phyloP scores from a whole-genome alignment of 53 echinoderm and acorn worm genomes.

The Henricia sp. region DNA sequence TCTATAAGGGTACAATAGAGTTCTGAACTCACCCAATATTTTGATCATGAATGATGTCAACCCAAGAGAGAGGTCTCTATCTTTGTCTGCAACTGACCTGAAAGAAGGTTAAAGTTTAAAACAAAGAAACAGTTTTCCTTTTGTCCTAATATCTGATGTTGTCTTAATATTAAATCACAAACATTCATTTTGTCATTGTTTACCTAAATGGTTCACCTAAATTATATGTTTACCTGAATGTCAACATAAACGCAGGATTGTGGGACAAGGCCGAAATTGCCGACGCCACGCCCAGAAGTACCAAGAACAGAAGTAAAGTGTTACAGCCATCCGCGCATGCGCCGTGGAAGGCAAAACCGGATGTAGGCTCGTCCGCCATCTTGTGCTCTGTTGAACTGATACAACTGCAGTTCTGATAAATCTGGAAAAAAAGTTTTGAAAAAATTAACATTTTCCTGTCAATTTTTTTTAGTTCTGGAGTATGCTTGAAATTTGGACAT shows the following conservation, averaged over 20 bases:
- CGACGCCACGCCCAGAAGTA: neutral
- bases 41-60: neutral
- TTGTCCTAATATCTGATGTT: neutral
- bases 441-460: too few relatives aligned
- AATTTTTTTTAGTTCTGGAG: too few relatives aligned
- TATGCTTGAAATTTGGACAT: too few relatives aligned
- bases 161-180: neutral
- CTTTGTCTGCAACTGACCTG: constrained; percentile 10
- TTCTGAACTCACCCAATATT: constrained; percentile 1
- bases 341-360: constrained; percentile 10
- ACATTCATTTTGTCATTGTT: neutral
- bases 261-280: neutral
- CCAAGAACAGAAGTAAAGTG: neutral
- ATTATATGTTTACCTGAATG: constrained; percentile 18
- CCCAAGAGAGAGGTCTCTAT: constrained; percentile 7
- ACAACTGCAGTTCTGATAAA: constrained; percentile 30
- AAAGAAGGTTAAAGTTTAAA: neutral
- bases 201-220: too few relatives aligned
- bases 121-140: too few relatives aligned
- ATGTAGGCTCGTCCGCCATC: neutral
- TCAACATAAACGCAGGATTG: constrained; percentile 26
- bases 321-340: neutral
- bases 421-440: neutral
- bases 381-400: neutral
- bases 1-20: too few relatives aligned